Base-by-base conservation (phyloP, 2,113 vertebrate genomes). In the Nothoprocta perdicaria region DNA sequence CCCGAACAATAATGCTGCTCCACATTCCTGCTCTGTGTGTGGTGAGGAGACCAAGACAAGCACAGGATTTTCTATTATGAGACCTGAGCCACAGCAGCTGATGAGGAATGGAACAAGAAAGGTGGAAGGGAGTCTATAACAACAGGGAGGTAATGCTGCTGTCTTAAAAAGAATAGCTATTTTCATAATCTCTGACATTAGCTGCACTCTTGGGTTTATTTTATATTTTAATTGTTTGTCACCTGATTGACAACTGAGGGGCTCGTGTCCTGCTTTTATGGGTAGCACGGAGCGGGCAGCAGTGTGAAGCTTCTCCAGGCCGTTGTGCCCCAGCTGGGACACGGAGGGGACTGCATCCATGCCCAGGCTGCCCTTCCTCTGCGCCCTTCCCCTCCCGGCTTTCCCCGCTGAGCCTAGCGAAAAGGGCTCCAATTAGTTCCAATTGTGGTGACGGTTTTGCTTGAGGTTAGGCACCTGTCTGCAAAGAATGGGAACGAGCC, bases 291-390 rank as follows among this genome's bases (percentile, higher is more conserved):
- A 74, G 50, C 0, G 0, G n/a, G 35, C 58, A 31, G 84, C 15
- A 33, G 18, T 73, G 27, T 9, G 7, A 40, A 0, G 31, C 66
- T 60, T 50, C 66, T 79, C 77, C 50, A 21, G 50, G 6, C 48
- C 29, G 40, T 82, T 43, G 0, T 2, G 4, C 0, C 53, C 55
- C 1, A 33, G 9, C 14, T 6, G 13, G 40, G 1, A 46, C 18
- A 43, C 19, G 0, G 1, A 71, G 31, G 73, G 27, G 31, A 55
- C 31, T 0, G 0, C 0, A 1, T 29, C 68, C 0, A 2, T 68
- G 45, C 68, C 45, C 33, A 2, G 6, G 38, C 84, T 46, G 52
- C 58, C 2, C 0, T 18, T 68, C 27, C 9, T 18, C 29, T 0
- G 0, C 68, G 74, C 33, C 43, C 89, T 84, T 86, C 88, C 8